Base-by-base conservation (phyloP, 1,140 invertebrate genomes). In the Drosophila teissieri region DNA sequence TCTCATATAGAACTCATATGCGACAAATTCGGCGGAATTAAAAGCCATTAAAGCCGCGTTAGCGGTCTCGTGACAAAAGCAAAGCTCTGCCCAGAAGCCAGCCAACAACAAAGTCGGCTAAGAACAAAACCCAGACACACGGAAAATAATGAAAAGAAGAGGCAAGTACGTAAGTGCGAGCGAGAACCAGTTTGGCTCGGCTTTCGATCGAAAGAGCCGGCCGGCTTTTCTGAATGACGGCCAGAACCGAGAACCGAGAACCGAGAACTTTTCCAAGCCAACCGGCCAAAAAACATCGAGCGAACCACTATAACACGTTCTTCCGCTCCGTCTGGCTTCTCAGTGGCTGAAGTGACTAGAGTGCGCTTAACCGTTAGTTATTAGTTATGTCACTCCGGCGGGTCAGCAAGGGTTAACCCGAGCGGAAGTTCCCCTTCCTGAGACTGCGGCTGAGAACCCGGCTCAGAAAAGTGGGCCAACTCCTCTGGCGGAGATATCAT, bases 351-450 rank as follows among this genome's bases (percentile, higher is more conserved):
- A 19, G 19, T 19, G 75, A 58, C 57, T 70, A 86, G 79, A 88
- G 83, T 77, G 83, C 84, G 79, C 62, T 88, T 67, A 77, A 88
- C 83, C 80, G 83, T 88, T 88, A 88, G 82, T 80, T 89, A 88
- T 88, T 88, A 88, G 82, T 80, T 89, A 88, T 88, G 72, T 88
- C 79, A 79, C 58, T 55, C 31, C 55, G 68, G 17, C 46, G 39
- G 76, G 84, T 83, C 84, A 63, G 27, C 1, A 54, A 27, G 63
- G 76, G 82, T 78, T 70, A 83, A 2, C 12, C 40, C 17, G 51
- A 89, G 74, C 83, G 84, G 79, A 83, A 88, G 72, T 73, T 34
- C 27, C 37, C 12, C 37, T 3, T 4, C 22, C 22, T 24, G 22
- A 4, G 17, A 11, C 36, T 55, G 69, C 45, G 61, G 64, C 63